phyloP scores from a whole-genome alignment of 2,888 invertebrate genomes.

The Chouioia cunea region DNA sequence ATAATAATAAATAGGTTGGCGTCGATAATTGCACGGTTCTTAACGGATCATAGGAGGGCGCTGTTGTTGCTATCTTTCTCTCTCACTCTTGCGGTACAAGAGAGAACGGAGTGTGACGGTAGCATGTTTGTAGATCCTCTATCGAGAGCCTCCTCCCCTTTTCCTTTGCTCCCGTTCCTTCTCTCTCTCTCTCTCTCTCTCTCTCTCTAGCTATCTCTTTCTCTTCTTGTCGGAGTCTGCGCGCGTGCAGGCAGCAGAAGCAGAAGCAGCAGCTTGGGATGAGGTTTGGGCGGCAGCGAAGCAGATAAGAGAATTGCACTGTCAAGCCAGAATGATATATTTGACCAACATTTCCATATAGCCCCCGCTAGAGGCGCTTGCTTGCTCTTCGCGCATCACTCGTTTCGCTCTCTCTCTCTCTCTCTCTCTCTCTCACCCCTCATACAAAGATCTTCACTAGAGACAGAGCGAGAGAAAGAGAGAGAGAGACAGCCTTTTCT shows the following conservation, averaged over 20 bases:
- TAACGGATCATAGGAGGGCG: too few relatives aligned
- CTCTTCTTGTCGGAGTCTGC: too few relatives aligned
- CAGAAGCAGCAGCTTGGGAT: background rate
- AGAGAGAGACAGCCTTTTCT: conserved; percentile 26
- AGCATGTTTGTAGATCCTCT: conserved; percentile 61
- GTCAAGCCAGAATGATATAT: conserved; percentile 91
- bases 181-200: too few relatives aligned
- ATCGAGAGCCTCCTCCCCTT: conserved; percentile 71
- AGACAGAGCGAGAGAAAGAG: too few relatives aligned
- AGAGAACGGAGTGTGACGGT: conserved; percentile 44
- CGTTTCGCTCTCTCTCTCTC: conserved; percentile 49
- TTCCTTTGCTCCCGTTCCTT: conserved; percentile 53
- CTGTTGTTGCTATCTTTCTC: too few relatives aligned
- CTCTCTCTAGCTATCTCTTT: conserved; percentile 52
- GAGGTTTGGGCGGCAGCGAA: conserved; percentile 44
- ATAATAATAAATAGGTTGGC: too few relatives aligned
- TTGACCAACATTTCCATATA: conserved; percentile 74
- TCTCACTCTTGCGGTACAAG: too few relatives aligned
- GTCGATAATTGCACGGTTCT: too few relatives aligned
- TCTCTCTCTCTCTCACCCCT: conserved; percentile 27
- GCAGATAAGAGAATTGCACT: conserved; percentile 90
- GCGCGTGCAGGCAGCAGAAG: too few relatives aligned
- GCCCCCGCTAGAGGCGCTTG: conserved; percentile 45
- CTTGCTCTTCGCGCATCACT: conserved; percentile 53
- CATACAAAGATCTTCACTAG: conserved; percentile 1